Percentiles rank a stretch among this genome's conserved stretches.
Evolutionary conservation across 2,888 invertebrate species (phyloP).

Genomic region (Tholera decimalis): DNA sequence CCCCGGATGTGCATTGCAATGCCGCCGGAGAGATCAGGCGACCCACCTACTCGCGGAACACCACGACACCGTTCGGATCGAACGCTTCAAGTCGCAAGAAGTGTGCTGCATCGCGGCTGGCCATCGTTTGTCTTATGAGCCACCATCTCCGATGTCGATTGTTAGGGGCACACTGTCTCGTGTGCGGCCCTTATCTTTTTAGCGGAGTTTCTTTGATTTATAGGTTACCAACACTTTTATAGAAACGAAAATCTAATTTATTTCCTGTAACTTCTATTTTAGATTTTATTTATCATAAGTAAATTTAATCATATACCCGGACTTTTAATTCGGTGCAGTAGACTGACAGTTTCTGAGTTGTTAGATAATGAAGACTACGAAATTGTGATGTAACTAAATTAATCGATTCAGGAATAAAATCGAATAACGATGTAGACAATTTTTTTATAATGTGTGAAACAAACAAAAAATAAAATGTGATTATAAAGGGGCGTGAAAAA

Average conservation of each 20-base stretch:
- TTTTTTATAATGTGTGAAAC: too few relatives aligned
- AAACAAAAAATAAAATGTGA: too few relatives aligned
- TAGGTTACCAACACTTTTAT: not conserved
- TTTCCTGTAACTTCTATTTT: not conserved
- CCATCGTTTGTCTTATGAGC: slow-evolving; percentile 25
- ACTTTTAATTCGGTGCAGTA: too few relatives aligned
- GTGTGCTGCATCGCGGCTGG: slow-evolving; percentile 42
- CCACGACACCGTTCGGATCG: slow-evolving; percentile 70
- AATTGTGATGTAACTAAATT: too few relatives aligned
- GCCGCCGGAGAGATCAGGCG: slow-evolving; percentile 84
- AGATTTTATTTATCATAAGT: too few relatives aligned
- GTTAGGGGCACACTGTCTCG: slow-evolving; percentile 3
- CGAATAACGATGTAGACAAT: too few relatives aligned
- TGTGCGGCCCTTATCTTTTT: not conserved
- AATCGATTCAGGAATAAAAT: too few relatives aligned
- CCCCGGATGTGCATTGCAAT: slow-evolving; percentile 89
- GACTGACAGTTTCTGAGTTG: too few relatives aligned
- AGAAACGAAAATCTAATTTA: not conserved
- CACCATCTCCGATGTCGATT: slow-evolving; percentile 3
- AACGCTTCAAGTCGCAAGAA: slow-evolving; percentile 54
- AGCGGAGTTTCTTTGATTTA: slow-evolving; percentile 8
- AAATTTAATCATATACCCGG: too few relatives aligned
- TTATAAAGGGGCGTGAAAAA: too few relatives aligned
- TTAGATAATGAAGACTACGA: too few relatives aligned
- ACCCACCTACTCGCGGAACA: slow-evolving; percentile 80